Evolutionary conservation across 2,888 invertebrate species (phyloP).

Genomic region (Microctonus aethiopoides): DNA sequence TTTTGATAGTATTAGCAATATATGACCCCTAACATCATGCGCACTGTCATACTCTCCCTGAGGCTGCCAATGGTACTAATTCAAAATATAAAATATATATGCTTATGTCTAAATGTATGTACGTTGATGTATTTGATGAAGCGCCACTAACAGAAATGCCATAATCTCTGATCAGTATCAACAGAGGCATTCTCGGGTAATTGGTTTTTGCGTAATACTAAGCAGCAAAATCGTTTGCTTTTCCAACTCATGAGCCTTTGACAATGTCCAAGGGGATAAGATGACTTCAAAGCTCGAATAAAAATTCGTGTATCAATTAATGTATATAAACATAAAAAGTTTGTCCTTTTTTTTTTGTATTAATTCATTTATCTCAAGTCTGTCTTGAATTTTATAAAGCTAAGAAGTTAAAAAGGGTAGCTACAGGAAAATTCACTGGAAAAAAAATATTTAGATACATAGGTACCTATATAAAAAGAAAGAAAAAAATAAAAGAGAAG

Average conservation of each 20-base stretch:
- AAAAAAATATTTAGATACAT: no score
- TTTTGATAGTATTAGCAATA: slow-evolving; percentile 57
- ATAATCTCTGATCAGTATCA: slow-evolving; percentile 54
- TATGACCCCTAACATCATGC: slow-evolving; percentile 41
- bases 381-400: background rate
- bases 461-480: no score
- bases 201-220: slow-evolving; percentile 65
- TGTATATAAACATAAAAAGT: background rate
- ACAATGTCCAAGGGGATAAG: slow-evolving; percentile 30
- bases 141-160: slow-evolving; percentile 7
- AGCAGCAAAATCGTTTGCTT: slow-evolving; percentile 49
- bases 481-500: slow-evolving; percentile 8
- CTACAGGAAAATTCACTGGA: background rate
- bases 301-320: slow-evolving; percentile 20
- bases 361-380: background rate
- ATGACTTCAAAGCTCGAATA: slow-evolving; percentile 27
- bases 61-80: slow-evolving; percentile 10
- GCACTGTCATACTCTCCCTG: slow-evolving; percentile 33
- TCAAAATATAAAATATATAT: background rate
- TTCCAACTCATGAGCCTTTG: slow-evolving; percentile 26
- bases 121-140: background rate
- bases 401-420: background rate
- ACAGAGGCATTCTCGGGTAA: slow-evolving; percentile 63
- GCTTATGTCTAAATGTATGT: background rate
- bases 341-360: background rate